Base-by-base conservation (phyloP, 53 echinoderm and acorn worm species). In the Echinometra lucunter region DNA sequence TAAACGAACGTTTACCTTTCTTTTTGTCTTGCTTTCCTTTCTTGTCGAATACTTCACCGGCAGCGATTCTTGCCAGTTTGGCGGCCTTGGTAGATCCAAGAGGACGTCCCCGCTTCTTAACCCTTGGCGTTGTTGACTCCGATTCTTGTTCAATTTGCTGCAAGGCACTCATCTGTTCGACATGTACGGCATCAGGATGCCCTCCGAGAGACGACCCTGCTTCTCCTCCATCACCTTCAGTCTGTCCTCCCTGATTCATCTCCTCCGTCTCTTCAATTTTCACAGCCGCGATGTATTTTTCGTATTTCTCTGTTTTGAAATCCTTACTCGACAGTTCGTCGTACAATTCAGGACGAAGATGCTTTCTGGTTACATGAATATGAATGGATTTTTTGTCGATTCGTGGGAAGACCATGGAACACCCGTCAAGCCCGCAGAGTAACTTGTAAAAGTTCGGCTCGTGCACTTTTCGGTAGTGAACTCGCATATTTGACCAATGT, bases 401-500 rank as follows among this genome's bases (percentile, higher is more conserved):
- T 88, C 95, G 72, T 9, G 93, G 92, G 95, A 97, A 96, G 21
- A 91, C 42, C 56, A 47, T 91, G 19, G 88, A 32, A 66, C 97
- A 97, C 8, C 66, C 91, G 10, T 94, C 44, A 74, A 89, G 91
- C n/a, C 95, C 91, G 58, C 98, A 98, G 66, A 74, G 37, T 95
- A 97, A 45, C 45, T 85, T 93, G 32, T 95, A 90, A 37, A 95
- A 94, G 47, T 72, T 91, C 38, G 90, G 44, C 18, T 95, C 92
- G 94, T 98, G 98, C 58, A 82, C 63, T 42, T 96, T 94, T 55
- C 95, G 96, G 90, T 95, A 95, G 81, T 98, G 98, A 60, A 94
- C 95, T 37, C 96, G 94, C 98, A 98, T 98, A 88, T 96, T 96
- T n/a, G 96, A 90, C 98, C 98, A 98, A 82, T 95, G 95, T 2